Base-by-base conservation (phyloP, 2,888 invertebrate species). In the Lepidocyrtoides sp. region DNA sequence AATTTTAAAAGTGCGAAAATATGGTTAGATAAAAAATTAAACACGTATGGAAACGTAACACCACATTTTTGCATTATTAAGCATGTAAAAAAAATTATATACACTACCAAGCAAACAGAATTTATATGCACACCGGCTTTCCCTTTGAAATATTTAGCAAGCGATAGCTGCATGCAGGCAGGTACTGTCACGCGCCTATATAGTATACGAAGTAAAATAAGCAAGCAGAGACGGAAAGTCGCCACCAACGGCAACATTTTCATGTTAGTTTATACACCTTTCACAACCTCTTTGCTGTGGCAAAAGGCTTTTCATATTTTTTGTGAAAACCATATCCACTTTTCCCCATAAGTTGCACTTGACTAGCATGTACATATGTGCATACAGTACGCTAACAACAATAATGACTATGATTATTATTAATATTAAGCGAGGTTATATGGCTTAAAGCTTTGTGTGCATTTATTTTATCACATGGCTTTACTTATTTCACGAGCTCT, bases 401-500 rank as follows among this genome's bases (percentile, higher is more conserved):
- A 36, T 66, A 66, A 66, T 66, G 69, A 69, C 69, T 32, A 23
- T 2, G 69, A 41, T 69, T 20, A 69, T 69, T 36, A 69, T 69
- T 69, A 36, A 23, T 2, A n/a, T 12, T 23, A 41, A 0, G 14
- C 29, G 14, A 17, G 20, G 41, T 72, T 79, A 2, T 79, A 14
- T 7, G n/a, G 4, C 23, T 8, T 57, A 51, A 23, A 20, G 0
- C 17, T 57, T 26, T 36, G 57, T 12, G 17, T 51, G 44, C n/a
- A n/a, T n/a, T n/a, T 8, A 32, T 60, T 41, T 7, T 60, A 41
- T 17, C 14, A 5, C 10, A 77, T 63, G 51, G 51, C 32, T 87
- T 36, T 86, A 63, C 60, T 44, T 48, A 44, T 86, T 66, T 23
- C 36, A 51, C 32, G 41, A 29, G n/a, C 44, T 17, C 72, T 89